A percentile compares a stretch with the other conserved stretches of the same genome.
Conservation (phyloP, 2,797 vertebrate species). For the Lophius americanus region DNA sequence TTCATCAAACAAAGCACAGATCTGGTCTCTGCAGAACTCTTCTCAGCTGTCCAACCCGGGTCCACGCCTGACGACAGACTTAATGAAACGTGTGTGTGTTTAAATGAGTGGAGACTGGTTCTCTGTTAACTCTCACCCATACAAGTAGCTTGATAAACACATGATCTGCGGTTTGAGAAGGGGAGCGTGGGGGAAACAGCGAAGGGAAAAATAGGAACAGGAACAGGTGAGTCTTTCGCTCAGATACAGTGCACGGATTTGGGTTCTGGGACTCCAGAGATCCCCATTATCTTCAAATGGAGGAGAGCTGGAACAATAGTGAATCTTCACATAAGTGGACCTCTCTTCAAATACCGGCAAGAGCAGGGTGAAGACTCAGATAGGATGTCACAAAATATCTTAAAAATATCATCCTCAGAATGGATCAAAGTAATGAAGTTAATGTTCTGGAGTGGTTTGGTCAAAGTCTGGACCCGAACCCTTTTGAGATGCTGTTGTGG, state of each 20-base stretch:
- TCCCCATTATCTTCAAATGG: too few species aligned
- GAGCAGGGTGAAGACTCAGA: too few species aligned
- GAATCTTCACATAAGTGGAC: too few species aligned
- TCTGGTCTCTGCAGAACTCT: slow-evolving; percentile 49
- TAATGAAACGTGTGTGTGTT: slow-evolving; percentile 54
- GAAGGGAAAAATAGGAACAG: slow-evolving; percentile 22
- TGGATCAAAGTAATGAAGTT: too few species aligned
- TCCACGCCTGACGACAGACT: slow-evolving; percentile 44
- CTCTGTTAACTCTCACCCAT: slow-evolving; percentile 48
- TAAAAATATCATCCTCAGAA: too few species aligned
- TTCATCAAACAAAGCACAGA: slow-evolving; percentile 62
- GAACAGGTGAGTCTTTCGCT: background rate
- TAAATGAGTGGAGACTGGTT: slow-evolving; percentile 37
- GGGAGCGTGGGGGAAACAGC: slow-evolving; percentile 15
- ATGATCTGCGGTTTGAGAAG: slow-evolving; percentile 51
- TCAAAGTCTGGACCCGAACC: too few species aligned
- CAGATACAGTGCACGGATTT: background rate
- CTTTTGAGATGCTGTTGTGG: too few species aligned
- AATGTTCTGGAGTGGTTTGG: too few species aligned
- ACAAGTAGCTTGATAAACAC: slow-evolving; percentile 66
- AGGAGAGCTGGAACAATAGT: too few species aligned
- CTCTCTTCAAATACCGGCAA: too few species aligned
- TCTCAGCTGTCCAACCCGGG: slow-evolving; percentile 38
- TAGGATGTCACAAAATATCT: too few species aligned
- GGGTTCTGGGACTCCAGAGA: too few species aligned